Evolutionary conservation across 2,113 vertebrate genomes (phyloP), one percentile per base, ranked within the genome.

Genomic region (Amphiprion ocellaris): DNA sequence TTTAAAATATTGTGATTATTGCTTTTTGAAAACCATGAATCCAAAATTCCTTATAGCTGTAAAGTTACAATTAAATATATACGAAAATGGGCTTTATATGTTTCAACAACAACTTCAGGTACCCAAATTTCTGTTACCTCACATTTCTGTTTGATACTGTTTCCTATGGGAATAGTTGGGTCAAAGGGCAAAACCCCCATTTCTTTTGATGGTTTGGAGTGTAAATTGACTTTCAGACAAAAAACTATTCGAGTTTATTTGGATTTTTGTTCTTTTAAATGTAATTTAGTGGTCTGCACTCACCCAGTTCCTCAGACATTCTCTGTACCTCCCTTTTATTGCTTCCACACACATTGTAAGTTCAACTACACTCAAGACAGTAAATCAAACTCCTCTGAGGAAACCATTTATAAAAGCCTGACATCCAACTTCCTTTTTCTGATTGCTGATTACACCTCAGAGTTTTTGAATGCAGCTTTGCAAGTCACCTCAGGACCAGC

Each of bases 371-470:
- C 67, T 81, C 10, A 5, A 26, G 63, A 86, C 65, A 59, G 74
- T 93, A 93, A 92, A 93, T 93, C 82, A 89, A 59, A 69, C 69
- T 77, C 69, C 81, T 91, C 58, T 4, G 74, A 84, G 91, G 83
- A 88, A 85, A 81, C 78, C 72, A 81, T 92, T 88, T 77, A 82
- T 86, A 83, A 91, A 84, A 79, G 21, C 56, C 62, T 79, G 90
- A 92, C 91, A 71, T 87, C 81, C 58, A 15, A 74, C 83, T 93
- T 93, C 87, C 89, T 83, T 84, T 91, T 89, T 92, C 87, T 91
- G 85, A 91, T 92, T 85, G 80, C 85, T 91, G 91, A 94, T 94
- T 93, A 90, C 86, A 86, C 89, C 87, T 90, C 65, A 17, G 85
- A 85, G 84, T 89, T 88, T 88, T 64, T 88, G 74, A 83, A 84